These are phyloP conservation scores for Lysandra bellargus DNA, from an alignment of 2,888 invertebrate genomes.

Conservation along the genomic window DNA sequence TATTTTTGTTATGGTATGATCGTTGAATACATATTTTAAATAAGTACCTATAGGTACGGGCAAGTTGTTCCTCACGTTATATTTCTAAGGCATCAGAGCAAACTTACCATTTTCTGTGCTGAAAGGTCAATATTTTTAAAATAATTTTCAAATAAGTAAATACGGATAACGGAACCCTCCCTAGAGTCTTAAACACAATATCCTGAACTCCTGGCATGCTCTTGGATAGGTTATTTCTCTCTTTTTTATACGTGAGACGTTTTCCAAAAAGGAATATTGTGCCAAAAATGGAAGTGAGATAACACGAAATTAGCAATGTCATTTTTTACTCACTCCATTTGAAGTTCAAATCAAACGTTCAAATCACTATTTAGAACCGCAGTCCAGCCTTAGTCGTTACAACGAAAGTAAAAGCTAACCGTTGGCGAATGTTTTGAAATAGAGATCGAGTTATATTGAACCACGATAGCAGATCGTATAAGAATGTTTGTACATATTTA, in stretches of 20 bases:
- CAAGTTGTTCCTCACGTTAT: background rate
- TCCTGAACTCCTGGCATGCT: background rate
- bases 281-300: constrained; percentile 6
- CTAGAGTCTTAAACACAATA: background rate
- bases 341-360: background rate
- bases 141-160: background rate
- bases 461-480: background rate
- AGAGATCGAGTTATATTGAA: constrained; percentile 2
- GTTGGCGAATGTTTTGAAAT: constrained; percentile 9
- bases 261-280: background rate
- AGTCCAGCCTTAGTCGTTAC: constrained; percentile 8
- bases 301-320: background rate
- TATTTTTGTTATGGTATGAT: background rate
- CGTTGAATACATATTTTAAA: background rate
- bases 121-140: background rate
- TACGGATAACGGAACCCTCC: background rate
- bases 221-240: background rate
- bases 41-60: background rate
- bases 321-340: background rate
- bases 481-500: constrained; percentile 15
- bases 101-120: background rate
- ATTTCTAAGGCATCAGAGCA: background rate
- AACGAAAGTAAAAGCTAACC: constrained; percentile 12
- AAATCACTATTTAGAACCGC: background rate
- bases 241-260: background rate